Evolutionary conservation across 2,797 vertebrate species (phyloP).

Genomic region (Neomorphus geoffroyi): DNA sequence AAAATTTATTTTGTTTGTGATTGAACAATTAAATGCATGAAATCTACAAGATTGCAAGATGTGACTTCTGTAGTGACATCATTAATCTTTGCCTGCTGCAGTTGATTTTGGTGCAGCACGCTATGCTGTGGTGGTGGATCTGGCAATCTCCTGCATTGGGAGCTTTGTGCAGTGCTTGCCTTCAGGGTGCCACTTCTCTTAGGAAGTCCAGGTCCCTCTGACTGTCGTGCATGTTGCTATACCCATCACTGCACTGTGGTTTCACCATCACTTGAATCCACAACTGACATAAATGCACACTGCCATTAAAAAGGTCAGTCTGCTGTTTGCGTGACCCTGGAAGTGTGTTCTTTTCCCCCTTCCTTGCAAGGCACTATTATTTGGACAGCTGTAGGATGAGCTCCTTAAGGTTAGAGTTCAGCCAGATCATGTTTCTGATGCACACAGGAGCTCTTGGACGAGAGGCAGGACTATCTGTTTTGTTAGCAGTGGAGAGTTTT

Average conservation of each 20-base stretch:
- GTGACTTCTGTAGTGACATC: rapidly evolving
- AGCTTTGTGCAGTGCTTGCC: not conserved
- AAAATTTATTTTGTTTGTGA: not conserved
- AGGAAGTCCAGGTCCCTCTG: not conserved
- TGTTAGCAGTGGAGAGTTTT: not conserved
- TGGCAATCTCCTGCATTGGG: not conserved
- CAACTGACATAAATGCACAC: rapidly evolving
- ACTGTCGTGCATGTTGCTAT: rapidly evolving
- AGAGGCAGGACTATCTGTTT: not conserved
- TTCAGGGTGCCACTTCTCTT: not conserved
- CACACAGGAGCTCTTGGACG: not conserved
- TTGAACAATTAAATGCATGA: not conserved
- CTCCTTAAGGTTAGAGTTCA: not conserved
- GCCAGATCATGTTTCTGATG: not conserved
- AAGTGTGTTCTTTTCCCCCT: not conserved
- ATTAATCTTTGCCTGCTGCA: not conserved
- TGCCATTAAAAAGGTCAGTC: not conserved
- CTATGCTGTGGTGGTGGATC: rapidly evolving
- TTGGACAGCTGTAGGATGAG: slow-evolving; percentile 21
- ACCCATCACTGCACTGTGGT: not conserved
- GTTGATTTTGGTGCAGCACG: rapidly evolving
- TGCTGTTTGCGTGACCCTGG: not conserved
- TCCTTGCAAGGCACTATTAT: not conserved
- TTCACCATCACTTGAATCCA: not conserved
- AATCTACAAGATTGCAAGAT: not conserved